Evolutionary conservation across 2,113 vertebrate species (phyloP).

Genomic region (Anolis sagrei): DNA sequence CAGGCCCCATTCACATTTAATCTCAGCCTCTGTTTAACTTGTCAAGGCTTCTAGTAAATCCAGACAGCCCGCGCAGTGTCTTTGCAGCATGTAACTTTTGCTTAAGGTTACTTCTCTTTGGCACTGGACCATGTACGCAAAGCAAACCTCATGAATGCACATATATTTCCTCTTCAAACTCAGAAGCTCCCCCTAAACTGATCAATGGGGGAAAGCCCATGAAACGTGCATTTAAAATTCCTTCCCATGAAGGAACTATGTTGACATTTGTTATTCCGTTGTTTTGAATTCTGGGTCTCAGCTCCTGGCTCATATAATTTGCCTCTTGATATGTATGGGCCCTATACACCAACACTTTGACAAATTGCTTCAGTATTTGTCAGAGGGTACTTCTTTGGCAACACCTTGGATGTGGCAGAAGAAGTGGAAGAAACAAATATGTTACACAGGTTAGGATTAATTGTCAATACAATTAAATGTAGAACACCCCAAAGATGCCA

Average conservation of each 20-base stretch:
- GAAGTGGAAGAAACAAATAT: background rate
- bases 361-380: background rate
- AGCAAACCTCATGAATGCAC: background rate
- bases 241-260: background rate
- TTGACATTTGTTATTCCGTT: background rate
- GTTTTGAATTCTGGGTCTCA: background rate
- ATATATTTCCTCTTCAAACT: background rate
- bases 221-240: background rate
- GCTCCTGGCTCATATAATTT: background rate
- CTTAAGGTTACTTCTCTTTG: constrained; percentile 12
- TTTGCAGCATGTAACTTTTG: background rate
- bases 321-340: background rate
- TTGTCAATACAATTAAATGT: background rate
- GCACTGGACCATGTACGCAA: background rate
- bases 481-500: background rate
- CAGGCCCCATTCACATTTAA: constrained; percentile 64
- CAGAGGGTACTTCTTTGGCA: background rate
- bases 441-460: background rate
- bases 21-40: constrained; percentile 65
- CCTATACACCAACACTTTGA: background rate
- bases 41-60: constrained; percentile 60
- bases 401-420: background rate
- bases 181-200: background rate
- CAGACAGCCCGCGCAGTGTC: constrained; percentile 16
- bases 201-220: background rate